Evolutionary conservation across 2,797 vertebrate genomes (phyloP).

Genomic region (Microctenopoma steveboyesi): DNA sequence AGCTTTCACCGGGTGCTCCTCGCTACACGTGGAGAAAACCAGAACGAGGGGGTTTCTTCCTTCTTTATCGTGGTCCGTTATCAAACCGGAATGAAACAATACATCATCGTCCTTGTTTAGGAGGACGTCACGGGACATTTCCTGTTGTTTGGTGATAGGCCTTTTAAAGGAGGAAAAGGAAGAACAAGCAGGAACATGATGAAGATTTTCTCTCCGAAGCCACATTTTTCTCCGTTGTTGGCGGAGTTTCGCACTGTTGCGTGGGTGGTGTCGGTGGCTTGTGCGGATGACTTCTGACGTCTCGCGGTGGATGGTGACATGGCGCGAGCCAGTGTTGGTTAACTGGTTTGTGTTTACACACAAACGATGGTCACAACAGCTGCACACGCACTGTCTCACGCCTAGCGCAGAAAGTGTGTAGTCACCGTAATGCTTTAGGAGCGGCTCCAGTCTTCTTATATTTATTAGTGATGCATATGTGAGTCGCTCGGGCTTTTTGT

Average conservation of each 20-base stretch:
- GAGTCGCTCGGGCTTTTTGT: not conserved
- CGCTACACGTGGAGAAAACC: too few species aligned
- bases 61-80: not conserved
- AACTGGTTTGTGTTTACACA: too few species aligned
- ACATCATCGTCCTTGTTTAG: not conserved
- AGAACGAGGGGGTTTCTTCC: not conserved
- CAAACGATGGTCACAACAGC: not conserved
- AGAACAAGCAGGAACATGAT: conserved; percentile 9
- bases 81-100: too few species aligned
- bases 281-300: not conserved
- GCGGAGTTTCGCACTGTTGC: too few species aligned
- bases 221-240: not conserved
- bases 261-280: too few species aligned
- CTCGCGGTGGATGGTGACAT: not conserved
- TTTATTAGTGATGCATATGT: not conserved
- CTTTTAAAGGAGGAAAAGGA: conserved; percentile 1
- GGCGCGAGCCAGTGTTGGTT: too few species aligned
- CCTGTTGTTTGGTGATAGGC: not conserved
- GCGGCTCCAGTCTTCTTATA: not conserved
- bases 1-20: not conserved
- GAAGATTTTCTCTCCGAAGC: not conserved
- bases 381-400: not conserved
- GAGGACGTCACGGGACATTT: not conserved
- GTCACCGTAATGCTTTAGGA: not conserved
- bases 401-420: not conserved